Evolutionary conservation across 2,797 vertebrate species (phyloP), one percentile per base, ranked within the genome.

Genomic region (Argentina silus): DNA sequence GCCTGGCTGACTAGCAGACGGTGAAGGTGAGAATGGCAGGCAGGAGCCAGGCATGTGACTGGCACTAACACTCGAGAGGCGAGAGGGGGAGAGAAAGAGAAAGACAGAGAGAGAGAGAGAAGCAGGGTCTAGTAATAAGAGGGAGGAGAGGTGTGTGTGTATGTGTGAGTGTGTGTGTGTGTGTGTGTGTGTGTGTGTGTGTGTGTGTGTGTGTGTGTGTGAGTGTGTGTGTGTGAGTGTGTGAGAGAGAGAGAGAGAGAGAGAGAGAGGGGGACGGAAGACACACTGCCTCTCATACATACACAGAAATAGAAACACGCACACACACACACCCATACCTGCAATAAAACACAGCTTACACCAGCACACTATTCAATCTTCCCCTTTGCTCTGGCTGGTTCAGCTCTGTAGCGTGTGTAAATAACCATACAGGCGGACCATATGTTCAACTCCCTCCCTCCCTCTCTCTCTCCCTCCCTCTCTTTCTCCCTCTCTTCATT

Each of bases 1-100:
- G 59, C 12, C 59, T 27, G 59, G 21, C 59, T 36, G 59, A 12
- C 6, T 51, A 11, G 59, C 59, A 42, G 59, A 61, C 27, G 12
- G 27, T 42, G 6, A 14, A 61, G 14, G 21, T 36, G 21, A 75
- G 61, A 70, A 67, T 74, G 79, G 69, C 3, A 70, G 81, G 76
- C 5, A 36, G 63, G 74, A 70, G 69, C 55, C 59, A 59, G 76
- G 78, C 61, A 45, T 11, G 62, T 82, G 82, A 89, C 78, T 83
- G 83, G 67, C 79, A 81, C 76, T 15, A 0, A 43, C 3, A 48
- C 23, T 53, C 63, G 44, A n/a, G 63, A 43, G 47, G 17, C 3
- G 50, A 19, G 70, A 59, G 67, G 53, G 44, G 74, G 64, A 72
- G 73, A 19, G 73, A 23, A 56, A 12, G 12, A 42, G 48, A n/a